phyloP scores from a whole-genome alignment of 2,797 vertebrate species.

The Triplophysa bombifrons region DNA sequence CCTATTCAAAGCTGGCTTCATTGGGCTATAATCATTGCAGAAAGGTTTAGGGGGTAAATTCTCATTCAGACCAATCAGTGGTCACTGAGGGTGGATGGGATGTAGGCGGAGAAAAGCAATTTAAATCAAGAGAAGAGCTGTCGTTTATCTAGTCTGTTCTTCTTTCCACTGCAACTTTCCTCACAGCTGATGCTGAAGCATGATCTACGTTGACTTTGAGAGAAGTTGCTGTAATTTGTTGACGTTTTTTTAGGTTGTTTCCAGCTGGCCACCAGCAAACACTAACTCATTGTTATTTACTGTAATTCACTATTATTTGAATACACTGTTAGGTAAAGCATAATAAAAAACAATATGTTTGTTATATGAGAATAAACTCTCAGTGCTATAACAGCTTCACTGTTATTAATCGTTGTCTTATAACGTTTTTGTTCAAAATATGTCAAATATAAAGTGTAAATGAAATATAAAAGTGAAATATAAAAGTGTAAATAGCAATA shows the following conservation, averaged over 20 bases:
- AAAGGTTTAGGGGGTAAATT: conserved; percentile 3
- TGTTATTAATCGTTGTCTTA: neutral
- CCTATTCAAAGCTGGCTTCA: neutral
- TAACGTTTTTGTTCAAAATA: neutral
- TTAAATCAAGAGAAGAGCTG: conserved; percentile 16
- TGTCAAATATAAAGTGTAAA: too few species aligned
- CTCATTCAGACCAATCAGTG: conserved; percentile 12
- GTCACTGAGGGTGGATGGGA: neutral
- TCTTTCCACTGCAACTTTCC: conserved; percentile 1
- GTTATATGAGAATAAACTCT: neutral
- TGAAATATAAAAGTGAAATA: too few species aligned
- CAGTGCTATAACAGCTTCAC: neutral
- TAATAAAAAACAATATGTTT: neutral
- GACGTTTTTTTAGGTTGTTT: neutral
- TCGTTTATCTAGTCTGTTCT: neutral
- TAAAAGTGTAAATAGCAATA: too few species aligned
- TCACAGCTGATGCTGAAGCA: neutral
- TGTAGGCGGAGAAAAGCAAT: neutral
- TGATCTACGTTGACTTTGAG: neutral
- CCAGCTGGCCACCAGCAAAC: neutral
- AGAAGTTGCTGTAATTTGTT: neutral
- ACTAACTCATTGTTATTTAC: neutral
- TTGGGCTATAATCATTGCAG: conserved; percentile 15
- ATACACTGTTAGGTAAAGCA: neutral
- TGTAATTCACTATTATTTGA: too few species aligned